These are phyloP conservation scores for Haliclystus octoradiatus DNA, from an alignment of 30 jellyfish, hydroid and myxozoan genomes.

Conservation along the genomic window DNA sequence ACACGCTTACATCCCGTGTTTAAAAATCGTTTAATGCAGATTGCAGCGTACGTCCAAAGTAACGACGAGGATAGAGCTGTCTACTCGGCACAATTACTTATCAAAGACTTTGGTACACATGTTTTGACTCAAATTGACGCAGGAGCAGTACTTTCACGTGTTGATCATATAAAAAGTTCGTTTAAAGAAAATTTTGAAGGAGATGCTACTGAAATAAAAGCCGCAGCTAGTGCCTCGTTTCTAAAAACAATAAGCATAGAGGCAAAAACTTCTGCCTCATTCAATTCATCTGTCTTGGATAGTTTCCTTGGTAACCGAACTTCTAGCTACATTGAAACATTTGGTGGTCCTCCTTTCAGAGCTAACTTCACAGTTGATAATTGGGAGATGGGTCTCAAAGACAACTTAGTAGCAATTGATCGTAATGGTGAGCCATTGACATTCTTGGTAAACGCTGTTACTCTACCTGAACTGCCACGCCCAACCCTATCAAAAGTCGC, in stretches of 20 bases:
- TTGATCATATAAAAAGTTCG: slow-evolving; percentile 36
- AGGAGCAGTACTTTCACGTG: slow-evolving; percentile 50
- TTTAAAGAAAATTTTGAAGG: slow-evolving; percentile 27
- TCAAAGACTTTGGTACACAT: slow-evolving; percentile 71
- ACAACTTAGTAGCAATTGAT: slow-evolving; percentile 58
- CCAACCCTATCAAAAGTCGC: slow-evolving; percentile 50
- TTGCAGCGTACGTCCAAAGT: slow-evolving; percentile 65
- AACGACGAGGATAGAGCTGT: slow-evolving; percentile 30
- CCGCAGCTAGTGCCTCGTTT: slow-evolving; percentile 68
- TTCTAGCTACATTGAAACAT: slow-evolving; percentile 36
- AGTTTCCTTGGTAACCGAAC: slow-evolving; percentile 37
- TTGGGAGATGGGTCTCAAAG: slow-evolving; percentile 36
- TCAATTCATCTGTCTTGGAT: slow-evolving; percentile 15
- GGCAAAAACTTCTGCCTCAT: slow-evolving; percentile 23
- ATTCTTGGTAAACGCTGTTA: slow-evolving; percentile 41
- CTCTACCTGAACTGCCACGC: slow-evolving; percentile 59
- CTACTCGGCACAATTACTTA: slow-evolving; percentile 38
- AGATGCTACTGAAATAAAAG: slow-evolving; percentile 40
- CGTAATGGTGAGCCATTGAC: slow-evolving; percentile 67
- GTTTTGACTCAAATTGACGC: slow-evolving; percentile 57
- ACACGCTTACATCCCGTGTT: slow-evolving; percentile 44
- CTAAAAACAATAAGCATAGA: slow-evolving; percentile 15
- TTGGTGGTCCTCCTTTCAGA: slow-evolving; percentile 69
- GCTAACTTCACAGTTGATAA: slow-evolving; percentile 35
- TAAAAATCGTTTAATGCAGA: slow-evolving; percentile 43